These are phyloP conservation scores for Protophormia terraenovae DNA, from an alignment of 2,888 invertebrate genomes.

Conservation along the genomic window DNA sequence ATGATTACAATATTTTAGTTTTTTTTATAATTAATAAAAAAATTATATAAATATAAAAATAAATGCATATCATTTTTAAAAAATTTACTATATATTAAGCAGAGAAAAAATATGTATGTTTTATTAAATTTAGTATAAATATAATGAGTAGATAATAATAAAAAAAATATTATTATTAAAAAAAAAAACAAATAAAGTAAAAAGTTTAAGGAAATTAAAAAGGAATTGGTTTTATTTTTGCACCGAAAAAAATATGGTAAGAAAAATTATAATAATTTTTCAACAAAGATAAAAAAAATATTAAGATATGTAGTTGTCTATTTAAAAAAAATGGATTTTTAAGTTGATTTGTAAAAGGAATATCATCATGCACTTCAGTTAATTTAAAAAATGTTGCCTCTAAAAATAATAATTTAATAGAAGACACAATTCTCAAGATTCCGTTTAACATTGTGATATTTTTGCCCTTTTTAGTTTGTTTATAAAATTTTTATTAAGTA, in stretches of 20 bases:
- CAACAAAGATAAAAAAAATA: too few relatives aligned
- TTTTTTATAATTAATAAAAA: not conserved
- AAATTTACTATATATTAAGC: not conserved
- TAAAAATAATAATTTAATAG: too few relatives aligned
- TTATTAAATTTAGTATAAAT: constrained; percentile 10
- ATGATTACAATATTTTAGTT: not conserved
- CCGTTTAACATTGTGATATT: too few relatives aligned
- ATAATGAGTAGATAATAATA: not conserved
- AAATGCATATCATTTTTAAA: constrained; percentile 31
- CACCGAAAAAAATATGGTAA: not conserved
- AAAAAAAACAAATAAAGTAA: not conserved
- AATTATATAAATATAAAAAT: constrained; percentile 23
- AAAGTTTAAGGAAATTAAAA: constrained; percentile 8
- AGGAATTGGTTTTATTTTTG: not conserved
- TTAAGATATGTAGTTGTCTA: too few relatives aligned
- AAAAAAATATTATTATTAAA: not conserved
- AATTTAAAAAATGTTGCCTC: too few relatives aligned
- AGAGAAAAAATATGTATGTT: not conserved
- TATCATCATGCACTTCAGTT: too few relatives aligned
- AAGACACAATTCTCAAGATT: too few relatives aligned
- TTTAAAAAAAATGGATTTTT: too few relatives aligned
- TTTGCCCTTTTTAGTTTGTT: too few relatives aligned
- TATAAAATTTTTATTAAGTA: too few relatives aligned
- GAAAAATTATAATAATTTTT: not conserved
- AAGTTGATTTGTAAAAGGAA: too few relatives aligned